These are phyloP conservation scores for Montipora capricornis DNA, from an alignment of 64 coral and sea anemone genomes.

Conservation along the genomic window DNA sequence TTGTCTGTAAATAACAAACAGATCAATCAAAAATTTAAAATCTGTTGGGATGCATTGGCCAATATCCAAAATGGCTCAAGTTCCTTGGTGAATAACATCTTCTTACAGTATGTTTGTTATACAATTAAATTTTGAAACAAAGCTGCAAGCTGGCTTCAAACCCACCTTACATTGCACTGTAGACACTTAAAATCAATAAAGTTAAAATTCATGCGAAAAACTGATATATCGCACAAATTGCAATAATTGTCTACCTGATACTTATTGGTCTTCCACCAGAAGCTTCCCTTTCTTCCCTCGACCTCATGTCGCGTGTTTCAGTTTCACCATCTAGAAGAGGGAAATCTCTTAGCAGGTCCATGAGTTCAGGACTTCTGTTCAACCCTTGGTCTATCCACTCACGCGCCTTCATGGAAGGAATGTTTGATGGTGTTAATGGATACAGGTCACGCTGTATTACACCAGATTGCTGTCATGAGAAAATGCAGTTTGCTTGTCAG, in stretches of 20 bases:
- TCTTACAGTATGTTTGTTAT: too few species aligned
- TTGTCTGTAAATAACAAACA: too few species aligned
- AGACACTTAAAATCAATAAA: too few species aligned
- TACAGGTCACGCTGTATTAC: conserved; percentile 59
- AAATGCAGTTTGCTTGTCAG: neutral
- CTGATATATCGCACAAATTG: too few species aligned
- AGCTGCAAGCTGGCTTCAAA: too few species aligned
- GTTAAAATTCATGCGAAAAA: too few species aligned
- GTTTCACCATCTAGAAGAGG: conserved; percentile 40
- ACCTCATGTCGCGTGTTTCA: conserved; percentile 37
- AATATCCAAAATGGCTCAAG: too few species aligned
- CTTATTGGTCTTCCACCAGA: neutral
- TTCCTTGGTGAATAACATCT: too few species aligned
- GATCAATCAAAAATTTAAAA: too few species aligned
- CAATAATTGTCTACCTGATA: neutral
- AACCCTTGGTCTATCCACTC: conserved; percentile 56
- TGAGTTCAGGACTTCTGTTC: conserved; percentile 40
- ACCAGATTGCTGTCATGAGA: conserved; percentile 22
- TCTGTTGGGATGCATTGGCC: too few species aligned
- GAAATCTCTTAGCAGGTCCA: conserved; percentile 25
- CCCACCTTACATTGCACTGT: too few species aligned
- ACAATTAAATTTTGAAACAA: too few species aligned
- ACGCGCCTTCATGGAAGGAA: conserved; percentile 41
- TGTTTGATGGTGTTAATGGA: conserved; percentile 52
- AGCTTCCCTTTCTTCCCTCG: conserved; percentile 14